Base-by-base conservation (phyloP, 2,797 vertebrate species). In the Eulemur rubriventer region DNA sequence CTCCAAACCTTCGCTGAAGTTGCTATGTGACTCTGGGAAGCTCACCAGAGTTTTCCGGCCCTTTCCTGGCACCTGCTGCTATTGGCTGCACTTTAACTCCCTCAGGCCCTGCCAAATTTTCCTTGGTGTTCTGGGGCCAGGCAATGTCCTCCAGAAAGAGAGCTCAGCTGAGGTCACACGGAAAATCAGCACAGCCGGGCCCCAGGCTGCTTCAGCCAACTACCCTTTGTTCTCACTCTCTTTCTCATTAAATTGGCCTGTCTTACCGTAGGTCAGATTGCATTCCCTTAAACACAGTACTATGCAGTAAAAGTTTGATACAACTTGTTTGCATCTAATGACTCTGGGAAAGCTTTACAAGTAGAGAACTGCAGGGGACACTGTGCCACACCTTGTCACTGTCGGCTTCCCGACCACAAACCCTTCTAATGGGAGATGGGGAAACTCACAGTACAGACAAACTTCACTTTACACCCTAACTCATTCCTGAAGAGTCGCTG, bases 81-180 rank as follows among this genome's bases (percentile, higher is more conserved):
- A 4, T 79, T 96, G 96, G 95, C 88, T 43, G 35, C 59, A 70
- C 72, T 95, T 50, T 46, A 69, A 52, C 33, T 92, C 61, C 52
- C 72, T 17, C 16, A 87, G 93, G 63, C 92, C 20, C 63, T 65
- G 97, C 92, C 96, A 94, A 16, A 76, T 79, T 94, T 81, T 93
- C 94, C 90, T 85, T 50, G 94, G 72, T 95, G 95, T 30, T 86
- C 82, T 63, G n/a, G 18, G 10, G 88, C 92, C 96, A 96, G 90
- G 91, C 81, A 20, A 11, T 48, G 48, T 80, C 35, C 76, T 95
- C 93, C 94, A 89, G 96, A 90, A 89, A 76, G 81, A 91, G 79
- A 95, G 94, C 95, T 97, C 97, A 96, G 93, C 94, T 93, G 94
- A 97, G 97, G 94, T 92, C 96, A 94, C 57, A 61, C n/a, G 88